Base-by-base conservation (phyloP, 2,113 vertebrate genomes). In the Ptilonorhynchus violaceus region DNA sequence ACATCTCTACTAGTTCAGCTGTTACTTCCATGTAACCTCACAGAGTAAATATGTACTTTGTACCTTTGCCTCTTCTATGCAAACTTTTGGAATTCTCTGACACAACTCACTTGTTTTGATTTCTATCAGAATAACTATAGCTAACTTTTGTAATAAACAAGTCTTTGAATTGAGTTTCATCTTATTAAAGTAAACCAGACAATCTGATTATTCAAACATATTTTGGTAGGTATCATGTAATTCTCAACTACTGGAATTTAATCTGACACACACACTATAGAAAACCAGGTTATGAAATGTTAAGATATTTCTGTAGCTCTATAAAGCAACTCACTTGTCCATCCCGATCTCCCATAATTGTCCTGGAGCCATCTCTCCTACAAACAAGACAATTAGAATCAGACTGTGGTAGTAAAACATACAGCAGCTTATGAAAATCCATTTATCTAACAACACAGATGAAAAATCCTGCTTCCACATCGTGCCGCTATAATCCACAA, bases 361-460 rank as follows among this genome's bases (percentile, higher is more conserved):
- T 98, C 70, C 99, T 98, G 5, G 98, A 95, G 30, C 98, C 98
- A 87, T 99, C 99, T 96, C 99, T 98, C 98, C 99, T 99, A 85
- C 47, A 96, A 97, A 56, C 46, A 60, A 60, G 63, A 49, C 5
- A 89, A 75, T 17, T 44, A 17, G 62, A 66, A 55, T 89, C 37
- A 96, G 64, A 68, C 18, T 28, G 21, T 58, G 42, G 31, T 2
- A 64, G 31, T 49, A 49, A 50, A 84, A 67, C 42, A 62, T 30
- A 23, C 3, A 64, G 21, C 16, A 60, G 6, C 49, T 39, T 49
- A 18, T 11, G 63, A 74, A 84, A 87, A 53, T 27, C n/a, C 49
- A 77, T 9, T 17, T 44, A 37, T 1, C 1, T 24, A 46, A 44
- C 16, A 72, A 46, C 37, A 79, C 3, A 47, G 62, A 46, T 49